These are phyloP conservation scores for Calameuta pallipes DNA, from an alignment of 2,888 invertebrate species.

Conservation along the genomic window DNA sequence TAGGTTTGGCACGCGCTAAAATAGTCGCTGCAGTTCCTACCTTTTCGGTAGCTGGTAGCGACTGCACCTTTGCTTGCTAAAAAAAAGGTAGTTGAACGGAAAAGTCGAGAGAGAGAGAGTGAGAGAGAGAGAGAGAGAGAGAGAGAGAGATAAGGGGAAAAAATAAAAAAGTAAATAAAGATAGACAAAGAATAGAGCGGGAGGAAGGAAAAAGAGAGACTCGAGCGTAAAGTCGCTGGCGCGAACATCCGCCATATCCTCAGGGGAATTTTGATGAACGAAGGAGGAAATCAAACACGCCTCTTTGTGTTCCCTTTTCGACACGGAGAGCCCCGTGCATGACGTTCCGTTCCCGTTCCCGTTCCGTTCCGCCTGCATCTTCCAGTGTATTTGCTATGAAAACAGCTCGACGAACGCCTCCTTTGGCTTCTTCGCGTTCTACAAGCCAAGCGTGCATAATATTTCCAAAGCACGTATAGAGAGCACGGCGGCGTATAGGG, in stretches of 20 bases:
- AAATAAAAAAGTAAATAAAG: background rate
- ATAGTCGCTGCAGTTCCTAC: background rate
- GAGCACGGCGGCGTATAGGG: conserved; percentile 8
- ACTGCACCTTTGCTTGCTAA: background rate
- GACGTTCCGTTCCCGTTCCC: conserved; percentile 1
- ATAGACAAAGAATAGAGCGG: background rate
- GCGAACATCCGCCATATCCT: conserved; percentile 4
- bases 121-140: background rate
- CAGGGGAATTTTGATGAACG: conserved; percentile 3
- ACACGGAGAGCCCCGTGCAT: background rate
- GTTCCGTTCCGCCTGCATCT: conserved; percentile 19
- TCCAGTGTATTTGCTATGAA: conserved; percentile 44
- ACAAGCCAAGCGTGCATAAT: conserved; percentile 25
- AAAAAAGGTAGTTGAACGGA: background rate
- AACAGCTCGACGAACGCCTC: conserved; percentile 32
- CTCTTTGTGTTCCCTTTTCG: conserved; percentile 29
- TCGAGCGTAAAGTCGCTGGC: background rate
- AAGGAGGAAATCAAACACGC: conserved; percentile 35
- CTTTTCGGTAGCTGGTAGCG: background rate
- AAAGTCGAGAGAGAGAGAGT: background rate
- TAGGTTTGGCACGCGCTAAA: background rate
- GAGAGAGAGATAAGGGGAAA: background rate
- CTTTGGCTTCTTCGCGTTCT: conserved; percentile 3
- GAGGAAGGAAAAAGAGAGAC: background rate
- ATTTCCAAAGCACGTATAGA: conserved; percentile 30